Evolutionary conservation across 2,888 invertebrate genomes (phyloP).

Genomic region (Alcis repandata): DNA sequence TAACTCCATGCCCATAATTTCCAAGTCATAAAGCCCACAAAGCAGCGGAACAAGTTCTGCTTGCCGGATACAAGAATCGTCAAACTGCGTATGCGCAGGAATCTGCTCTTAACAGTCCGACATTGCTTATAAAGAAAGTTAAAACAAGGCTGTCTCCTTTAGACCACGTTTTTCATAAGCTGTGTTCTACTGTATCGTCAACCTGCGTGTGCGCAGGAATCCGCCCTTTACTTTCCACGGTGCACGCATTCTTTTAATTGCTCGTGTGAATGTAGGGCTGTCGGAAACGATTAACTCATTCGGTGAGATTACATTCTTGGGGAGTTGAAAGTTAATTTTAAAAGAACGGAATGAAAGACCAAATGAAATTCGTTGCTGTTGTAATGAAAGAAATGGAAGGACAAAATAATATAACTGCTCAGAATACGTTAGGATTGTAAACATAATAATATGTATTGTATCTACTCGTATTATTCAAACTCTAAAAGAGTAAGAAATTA

Average conservation of each 20-base stretch:
- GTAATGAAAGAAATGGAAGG: too few species aligned
- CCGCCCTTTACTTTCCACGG: constrained; percentile 62
- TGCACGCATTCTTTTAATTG: constrained; percentile 61
- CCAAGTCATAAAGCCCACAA: constrained; percentile 29
- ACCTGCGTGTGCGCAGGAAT: constrained; percentile 66
- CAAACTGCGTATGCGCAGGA: constrained; percentile 64
- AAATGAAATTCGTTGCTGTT: background rate
- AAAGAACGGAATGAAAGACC: background rate
- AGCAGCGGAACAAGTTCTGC: constrained; percentile 43
- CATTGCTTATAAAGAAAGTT: background rate
- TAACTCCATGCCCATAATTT: constrained; percentile 12
- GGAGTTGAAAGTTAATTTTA: constrained; percentile 7
- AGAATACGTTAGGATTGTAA: too few species aligned
- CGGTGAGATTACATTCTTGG: constrained; percentile 3
- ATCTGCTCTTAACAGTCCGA: constrained; percentile 62
- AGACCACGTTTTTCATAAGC: background rate
- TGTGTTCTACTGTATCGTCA: constrained; percentile 45
- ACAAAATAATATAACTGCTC: too few species aligned
- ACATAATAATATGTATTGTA: too few species aligned
- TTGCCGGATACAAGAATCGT: constrained; percentile 54
- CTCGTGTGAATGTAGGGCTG: constrained; percentile 52
- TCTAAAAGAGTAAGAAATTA: too few species aligned
- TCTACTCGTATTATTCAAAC: too few species aligned
- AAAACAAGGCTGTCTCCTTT: constrained; percentile 44
- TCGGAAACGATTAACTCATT: constrained; percentile 14